phyloP scores from a whole-genome alignment of 1,140 invertebrate genomes.

The Lepidurus apus region DNA sequence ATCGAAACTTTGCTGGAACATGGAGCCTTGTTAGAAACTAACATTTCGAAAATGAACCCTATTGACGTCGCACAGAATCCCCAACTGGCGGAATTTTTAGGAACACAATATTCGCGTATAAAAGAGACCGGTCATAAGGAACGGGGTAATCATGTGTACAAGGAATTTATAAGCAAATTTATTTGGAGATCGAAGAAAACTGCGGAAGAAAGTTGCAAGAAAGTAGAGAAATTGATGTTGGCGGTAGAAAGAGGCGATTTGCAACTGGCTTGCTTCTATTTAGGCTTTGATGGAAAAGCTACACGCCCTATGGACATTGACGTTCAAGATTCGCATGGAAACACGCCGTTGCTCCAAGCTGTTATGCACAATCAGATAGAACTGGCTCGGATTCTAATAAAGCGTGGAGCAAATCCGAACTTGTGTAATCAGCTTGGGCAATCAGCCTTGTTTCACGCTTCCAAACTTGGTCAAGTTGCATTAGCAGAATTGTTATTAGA shows the following conservation, averaged over 20 bases:
- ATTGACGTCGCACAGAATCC: constrained; percentile 29
- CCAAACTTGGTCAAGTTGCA: not conserved
- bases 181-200: not conserved
- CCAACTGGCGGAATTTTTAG: not conserved
- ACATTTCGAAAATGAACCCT: constrained; percentile 19
- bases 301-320: not conserved
- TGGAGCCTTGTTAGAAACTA: constrained; percentile 1
- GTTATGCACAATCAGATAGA: not conserved
- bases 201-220: not conserved
- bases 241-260: constrained; percentile 6
- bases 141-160: not conserved
- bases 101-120: not conserved
- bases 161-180: not conserved
- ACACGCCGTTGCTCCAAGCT: not conserved
- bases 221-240: not conserved
- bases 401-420: not conserved
- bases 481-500: not conserved
- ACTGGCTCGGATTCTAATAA: not conserved
- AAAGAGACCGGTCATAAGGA: not conserved
- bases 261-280: not conserved
- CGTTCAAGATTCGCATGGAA: not conserved
- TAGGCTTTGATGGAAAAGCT: not conserved
- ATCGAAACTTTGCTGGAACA: constrained; percentile 27
- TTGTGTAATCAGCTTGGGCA: not conserved
- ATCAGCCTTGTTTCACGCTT: not conserved